phyloP scores from a whole-genome alignment of 2,797 vertebrate species.

The Ptychobarbus kaznakovi region DNA sequence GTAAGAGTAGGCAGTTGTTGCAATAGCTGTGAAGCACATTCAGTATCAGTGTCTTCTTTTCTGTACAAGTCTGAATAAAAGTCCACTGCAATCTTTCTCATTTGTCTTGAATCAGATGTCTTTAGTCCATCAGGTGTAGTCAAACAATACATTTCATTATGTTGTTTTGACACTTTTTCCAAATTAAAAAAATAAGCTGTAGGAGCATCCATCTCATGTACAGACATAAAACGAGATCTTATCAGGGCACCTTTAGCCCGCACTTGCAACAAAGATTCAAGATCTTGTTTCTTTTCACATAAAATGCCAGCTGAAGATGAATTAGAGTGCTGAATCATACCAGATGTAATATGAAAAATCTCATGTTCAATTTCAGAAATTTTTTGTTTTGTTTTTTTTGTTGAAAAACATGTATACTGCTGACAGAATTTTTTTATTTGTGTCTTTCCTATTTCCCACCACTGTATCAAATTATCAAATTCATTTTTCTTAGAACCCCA shows the following conservation, averaged over 20 bases:
- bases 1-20: not conserved
- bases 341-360: not conserved
- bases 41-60: not conserved
- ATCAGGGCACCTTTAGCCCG: not conserved
- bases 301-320: not conserved
- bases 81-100: not conserved
- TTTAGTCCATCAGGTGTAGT: not conserved
- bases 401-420: not conserved
- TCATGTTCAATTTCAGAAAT: not conserved
- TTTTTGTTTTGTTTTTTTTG: too few relatives aligned
- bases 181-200: not conserved
- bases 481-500: not conserved
- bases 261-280: slow-evolving; percentile 6
- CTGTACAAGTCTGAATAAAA: not conserved
- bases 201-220: slow-evolving; percentile 7
- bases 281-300: not conserved
- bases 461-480: not conserved
- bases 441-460: not conserved
- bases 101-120: not conserved
- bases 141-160: not conserved
- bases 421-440: not conserved
- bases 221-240: not conserved
- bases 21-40: not conserved
- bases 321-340: not conserved
- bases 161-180: not conserved